Conservation (phyloP, 2,888 invertebrate genomes). For the Philonicus albiceps region DNA sequence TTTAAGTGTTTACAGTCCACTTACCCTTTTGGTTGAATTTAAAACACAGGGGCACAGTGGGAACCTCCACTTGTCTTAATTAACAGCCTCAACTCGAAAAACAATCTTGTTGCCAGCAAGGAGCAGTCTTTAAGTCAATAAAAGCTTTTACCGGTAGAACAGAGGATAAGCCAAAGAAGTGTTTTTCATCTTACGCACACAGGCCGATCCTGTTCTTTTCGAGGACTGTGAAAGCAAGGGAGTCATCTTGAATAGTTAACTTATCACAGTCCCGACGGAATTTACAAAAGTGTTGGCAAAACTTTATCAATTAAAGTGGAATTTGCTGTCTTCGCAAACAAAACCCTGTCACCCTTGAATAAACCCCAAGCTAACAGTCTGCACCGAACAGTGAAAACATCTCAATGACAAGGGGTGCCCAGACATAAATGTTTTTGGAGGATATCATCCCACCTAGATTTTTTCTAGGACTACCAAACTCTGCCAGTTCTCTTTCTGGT, state of each 20-base stretch:
- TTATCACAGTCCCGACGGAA: background rate
- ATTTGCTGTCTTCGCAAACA: slow-evolving; percentile 32
- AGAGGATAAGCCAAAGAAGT: background rate
- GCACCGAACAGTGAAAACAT: slow-evolving; percentile 2
- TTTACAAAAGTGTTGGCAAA: slow-evolving; percentile 12
- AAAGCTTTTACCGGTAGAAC: background rate
- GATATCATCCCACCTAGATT: background rate
- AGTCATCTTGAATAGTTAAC: slow-evolving; percentile 1
- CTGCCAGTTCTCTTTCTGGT: background rate
- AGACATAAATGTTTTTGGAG: slow-evolving; percentile 18
- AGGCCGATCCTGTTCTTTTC: background rate
- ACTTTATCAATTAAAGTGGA: slow-evolving; percentile 34
- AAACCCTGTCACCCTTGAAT: slow-evolving; percentile 23
- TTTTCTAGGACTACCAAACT: background rate
- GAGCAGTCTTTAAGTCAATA: background rate
- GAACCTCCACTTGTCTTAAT: background rate
- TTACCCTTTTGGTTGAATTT: background rate
- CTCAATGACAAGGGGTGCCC: background rate
- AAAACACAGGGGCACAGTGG: background rate
- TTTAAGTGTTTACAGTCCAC: background rate
- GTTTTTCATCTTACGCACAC: background rate
- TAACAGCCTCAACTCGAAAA: background rate
- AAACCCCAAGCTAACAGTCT: background rate
- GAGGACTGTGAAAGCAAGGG: background rate
- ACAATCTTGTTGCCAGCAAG: background rate